Base-by-base conservation (phyloP, 2,797 vertebrate species). In the Acanthurus lineatus region DNA sequence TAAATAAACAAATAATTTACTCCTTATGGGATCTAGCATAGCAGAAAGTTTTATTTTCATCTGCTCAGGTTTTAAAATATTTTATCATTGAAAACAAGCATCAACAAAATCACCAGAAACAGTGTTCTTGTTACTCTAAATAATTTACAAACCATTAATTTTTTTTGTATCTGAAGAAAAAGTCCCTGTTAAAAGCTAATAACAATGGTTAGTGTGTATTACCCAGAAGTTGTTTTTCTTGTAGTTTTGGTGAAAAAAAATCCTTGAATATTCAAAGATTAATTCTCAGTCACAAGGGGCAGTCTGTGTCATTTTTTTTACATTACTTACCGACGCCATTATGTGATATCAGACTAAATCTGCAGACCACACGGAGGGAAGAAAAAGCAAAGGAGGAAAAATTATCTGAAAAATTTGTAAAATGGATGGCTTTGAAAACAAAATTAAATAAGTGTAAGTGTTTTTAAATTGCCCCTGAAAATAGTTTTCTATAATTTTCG, bases 171-270 rank as follows among this genome's bases (percentile, higher is more conserved):
- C 32, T 35, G 32, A 35, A 35, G 32, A 35, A 35, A 35, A 6
- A 35, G 32, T 20, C 44, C 20, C 44, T 69, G 73, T 71, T 47
- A 53, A 20, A 66, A 68, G 40, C 58, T n/a, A 56, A 69, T 38
- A 51, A 83, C 35, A 38, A 9, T 8, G 5, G 72, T 16, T 51
- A 19, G 10, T 60, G 35, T 59, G 70, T 77, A 71, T 81, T 76
- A 64, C 70, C 69, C 25, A 9, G 12, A 16, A n/a, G 20, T 40
- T 52, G 9, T 45, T 53, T 32, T 48, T 54, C 52, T 25, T 68
- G 45, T 77, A 20, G 77, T 85, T 81, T 67, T 49, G 38, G 25
- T 17, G 8, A 83, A 74, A 47, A 47, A 47, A 47, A 47, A 16
- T 16, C 45, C 45, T 16, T 12, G 16, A 47, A 47, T 16, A 47